Evolutionary conservation across 2,797 vertebrate species (phyloP), one percentile per base, ranked within the genome.

Genomic region (Sebastes minor): DNA sequence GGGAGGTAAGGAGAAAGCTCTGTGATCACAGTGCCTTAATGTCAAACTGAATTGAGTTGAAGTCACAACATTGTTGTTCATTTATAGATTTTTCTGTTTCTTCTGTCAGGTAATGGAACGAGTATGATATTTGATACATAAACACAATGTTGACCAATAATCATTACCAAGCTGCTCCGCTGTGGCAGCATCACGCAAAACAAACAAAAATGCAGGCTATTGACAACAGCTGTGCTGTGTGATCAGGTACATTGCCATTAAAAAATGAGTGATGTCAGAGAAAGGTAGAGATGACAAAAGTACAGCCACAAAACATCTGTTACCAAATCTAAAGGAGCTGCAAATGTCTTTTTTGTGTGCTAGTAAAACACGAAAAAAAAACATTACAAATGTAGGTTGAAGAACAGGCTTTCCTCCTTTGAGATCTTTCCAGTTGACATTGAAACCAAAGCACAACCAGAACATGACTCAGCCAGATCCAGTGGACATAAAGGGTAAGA

Each of bases 201-300:
- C 16, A 33, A 70, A 74, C 49, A n/a, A 55, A 64, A 49, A 38
- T 52, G 11, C 65, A 20, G 56, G 62, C 70, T 80, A 63, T 68
- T 52, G 23, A 76, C 67, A 63, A 72, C 76, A 68, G 57, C 46
- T 71, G 76, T 55, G 71, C 73, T 3, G 13, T 61, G 32, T 33
- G 23, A 71, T 35, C 23, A 33, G 55, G 18, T 61, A 27, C 6
- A 62, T 8, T 55, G 52, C 20, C 63, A 32, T 49, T 46, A 52
- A 59, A 52, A 75, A 76, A 67, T 56, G 70, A 68, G 22, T 9
- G 38, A 68, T 80, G 73, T 32, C 55, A 62, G 13, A 46, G 35
- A 35, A 49, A 52, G 42, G 14, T 14, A 28, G 22, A 28, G 35
- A 46, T n/a, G 68, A 64, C 76, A 57, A 53, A 23, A 25, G 14